phyloP scores from a whole-genome alignment of 1,140 invertebrate species.

The Drosophila miranda region DNA sequence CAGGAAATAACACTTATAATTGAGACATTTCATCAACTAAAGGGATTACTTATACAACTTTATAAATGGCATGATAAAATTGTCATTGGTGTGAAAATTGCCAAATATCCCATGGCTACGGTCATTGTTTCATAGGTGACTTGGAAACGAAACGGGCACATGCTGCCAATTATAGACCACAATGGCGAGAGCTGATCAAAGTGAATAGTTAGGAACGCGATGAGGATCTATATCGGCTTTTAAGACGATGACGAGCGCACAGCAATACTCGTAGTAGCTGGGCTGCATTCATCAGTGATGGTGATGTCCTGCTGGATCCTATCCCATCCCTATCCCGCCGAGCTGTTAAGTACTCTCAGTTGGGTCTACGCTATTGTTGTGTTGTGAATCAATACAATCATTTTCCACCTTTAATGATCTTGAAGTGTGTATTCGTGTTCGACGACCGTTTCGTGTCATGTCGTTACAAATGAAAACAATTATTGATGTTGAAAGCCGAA shows the following conservation, averaged over 20 bases:
- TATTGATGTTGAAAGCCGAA: constrained; percentile 64
- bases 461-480: constrained; percentile 77
- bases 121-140: constrained; percentile 28
- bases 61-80: constrained; percentile 28
- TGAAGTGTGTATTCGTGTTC: constrained; percentile 51
- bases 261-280: constrained; percentile 14
- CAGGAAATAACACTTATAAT: constrained; percentile 20
- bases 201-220: constrained; percentile 15
- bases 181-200: constrained; percentile 47
- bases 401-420: constrained; percentile 69
- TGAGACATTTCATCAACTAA: constrained; percentile 16
- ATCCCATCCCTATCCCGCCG: constrained; percentile 25
- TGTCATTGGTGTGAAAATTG: constrained; percentile 50
- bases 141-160: constrained; percentile 13
- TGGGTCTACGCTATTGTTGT: constrained; percentile 47
- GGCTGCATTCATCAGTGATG: not conserved
- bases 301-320: constrained; percentile 3
- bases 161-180: constrained; percentile 60
- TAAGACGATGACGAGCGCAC: constrained; percentile 22
- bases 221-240: constrained; percentile 19
- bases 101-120: constrained; percentile 10
- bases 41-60: not conserved
- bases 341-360: constrained; percentile 62
- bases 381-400: constrained; percentile 67
- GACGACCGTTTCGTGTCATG: constrained; percentile 50